These are phyloP conservation scores for Rachycentron canadum DNA, from an alignment of 2,797 vertebrate species.

Conservation along the genomic window DNA sequence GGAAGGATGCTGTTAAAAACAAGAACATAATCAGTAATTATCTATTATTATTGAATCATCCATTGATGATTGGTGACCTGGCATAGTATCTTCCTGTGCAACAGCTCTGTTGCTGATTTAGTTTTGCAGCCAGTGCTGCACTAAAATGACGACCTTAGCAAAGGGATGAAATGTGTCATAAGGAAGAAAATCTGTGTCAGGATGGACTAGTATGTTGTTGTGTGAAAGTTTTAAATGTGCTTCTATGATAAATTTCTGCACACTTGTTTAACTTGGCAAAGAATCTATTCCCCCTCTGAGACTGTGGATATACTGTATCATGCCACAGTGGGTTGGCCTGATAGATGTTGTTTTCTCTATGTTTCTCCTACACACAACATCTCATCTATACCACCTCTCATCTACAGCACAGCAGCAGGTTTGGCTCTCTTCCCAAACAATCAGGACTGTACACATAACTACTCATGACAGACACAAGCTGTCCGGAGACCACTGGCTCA, in stretches of 20 bases:
- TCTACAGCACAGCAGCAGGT: slow-evolving; percentile 68
- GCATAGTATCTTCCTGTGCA: background rate
- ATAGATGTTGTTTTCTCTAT: slow-evolving; percentile 32
- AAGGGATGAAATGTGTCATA: background rate
- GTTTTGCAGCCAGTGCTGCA: background rate
- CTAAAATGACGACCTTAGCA: background rate
- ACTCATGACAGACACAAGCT: slow-evolving; percentile 77
- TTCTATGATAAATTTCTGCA: slow-evolving; percentile 31
- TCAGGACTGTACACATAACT: slow-evolving; percentile 71
- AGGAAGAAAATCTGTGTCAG: slow-evolving; percentile 2
- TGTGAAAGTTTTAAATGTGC: slow-evolving; percentile 14
- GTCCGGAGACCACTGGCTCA: slow-evolving; percentile 58
- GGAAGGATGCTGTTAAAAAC: no score
- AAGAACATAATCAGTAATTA: no score
- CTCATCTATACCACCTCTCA: slow-evolving; percentile 68
- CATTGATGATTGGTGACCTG: background rate
- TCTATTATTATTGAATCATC: background rate
- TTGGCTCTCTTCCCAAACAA: slow-evolving; percentile 73
- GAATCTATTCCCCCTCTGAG: slow-evolving; percentile 19
- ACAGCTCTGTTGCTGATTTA: background rate
- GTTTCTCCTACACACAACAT: slow-evolving; percentile 10
- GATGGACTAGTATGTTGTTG: background rate
- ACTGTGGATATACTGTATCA: slow-evolving; percentile 31
- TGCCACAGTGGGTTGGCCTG: slow-evolving; percentile 39
- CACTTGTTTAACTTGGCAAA: slow-evolving; percentile 34